A percentile compares a stretch with the other conserved stretches of the same genome.
These are phyloP conservation scores for Emydocephalus ijimae DNA, from an alignment of 2,113 vertebrate genomes.

Conservation along the genomic window DNA sequence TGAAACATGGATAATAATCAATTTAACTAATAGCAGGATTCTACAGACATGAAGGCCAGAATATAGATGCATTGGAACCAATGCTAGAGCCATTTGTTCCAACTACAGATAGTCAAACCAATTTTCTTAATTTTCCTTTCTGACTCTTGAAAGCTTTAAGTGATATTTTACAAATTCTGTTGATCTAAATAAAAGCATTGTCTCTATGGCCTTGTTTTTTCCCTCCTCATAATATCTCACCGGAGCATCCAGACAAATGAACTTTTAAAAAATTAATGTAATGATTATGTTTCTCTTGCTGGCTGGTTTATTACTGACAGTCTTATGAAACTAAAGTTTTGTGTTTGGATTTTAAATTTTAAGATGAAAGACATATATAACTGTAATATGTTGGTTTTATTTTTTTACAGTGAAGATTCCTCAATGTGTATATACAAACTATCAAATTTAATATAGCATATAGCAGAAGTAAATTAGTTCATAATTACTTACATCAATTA, in stretches of 20 bases:
- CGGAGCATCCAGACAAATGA: not conserved
- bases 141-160: not conserved
- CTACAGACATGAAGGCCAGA: not conserved
- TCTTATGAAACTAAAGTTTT: not conserved
- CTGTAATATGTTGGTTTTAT: not conserved
- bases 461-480: not conserved
- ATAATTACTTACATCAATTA: conserved; percentile 80
- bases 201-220: not conserved
- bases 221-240: not conserved
- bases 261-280: not conserved
- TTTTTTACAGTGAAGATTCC: not conserved
- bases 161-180: not conserved
- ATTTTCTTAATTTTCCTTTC: not conserved
- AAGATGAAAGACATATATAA: not conserved
- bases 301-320: not conserved
- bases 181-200: not conserved
- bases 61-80: not conserved
- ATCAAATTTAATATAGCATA: not conserved
- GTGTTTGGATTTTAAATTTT: not conserved
- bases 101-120: not conserved
- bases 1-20: not conserved
- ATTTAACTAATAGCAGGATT: not conserved
- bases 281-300: not conserved
- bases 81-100: not conserved
- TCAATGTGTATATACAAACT: not conserved